Base-by-base conservation (phyloP, 2,888 invertebrate species). In the Hyalella azteca region DNA sequence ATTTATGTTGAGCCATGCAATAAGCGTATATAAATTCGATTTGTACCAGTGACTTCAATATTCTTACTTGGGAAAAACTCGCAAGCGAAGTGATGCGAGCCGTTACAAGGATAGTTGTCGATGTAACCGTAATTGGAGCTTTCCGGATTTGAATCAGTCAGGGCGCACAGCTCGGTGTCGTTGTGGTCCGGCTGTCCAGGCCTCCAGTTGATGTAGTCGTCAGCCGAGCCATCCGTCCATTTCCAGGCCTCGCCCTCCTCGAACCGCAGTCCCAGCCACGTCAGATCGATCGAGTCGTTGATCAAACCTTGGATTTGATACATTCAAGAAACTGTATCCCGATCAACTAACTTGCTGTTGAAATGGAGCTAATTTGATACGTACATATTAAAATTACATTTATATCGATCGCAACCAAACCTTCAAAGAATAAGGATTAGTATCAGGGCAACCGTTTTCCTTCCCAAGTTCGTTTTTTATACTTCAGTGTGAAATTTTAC, bases 141-240 rank as follows among this genome's bases (percentile, higher is more conserved):
- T 36, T 13, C 39, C 9, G 49, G 36, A 49, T 59, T 39, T 22
- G 40, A 54, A 5, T 11, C 11, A 4, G 59, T 40, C n/a, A 29
- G 32, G 2, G 15, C 78, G 39, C 78, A 78, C 26, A 54, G 59
- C 50, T 73, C 59, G 2, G 41, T 59, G 7, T 78, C 40, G 19
- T 39, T 39, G 13, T 32, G 32, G 48, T 75, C 22, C 29, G 77
- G 77, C 13, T 50, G 36, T 5, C 36, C 36, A 1, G 54, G 22
- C 22, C 48, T 41, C 81, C 81, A 81, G 75, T 81, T 73, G 15
- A 78, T 26, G 60, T 40, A 78, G 75, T 59, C 75, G 9, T 29
- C 13, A 13, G 49, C 78, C 9, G 81, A 36, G 4, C 78, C 78
- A 45, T 81, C 81, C 11, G 26, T 59, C 81, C 81, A 81, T 32